phyloP scores from a whole-genome alignment of 2,888 invertebrate genomes.

The Notodonta dromedarius region DNA sequence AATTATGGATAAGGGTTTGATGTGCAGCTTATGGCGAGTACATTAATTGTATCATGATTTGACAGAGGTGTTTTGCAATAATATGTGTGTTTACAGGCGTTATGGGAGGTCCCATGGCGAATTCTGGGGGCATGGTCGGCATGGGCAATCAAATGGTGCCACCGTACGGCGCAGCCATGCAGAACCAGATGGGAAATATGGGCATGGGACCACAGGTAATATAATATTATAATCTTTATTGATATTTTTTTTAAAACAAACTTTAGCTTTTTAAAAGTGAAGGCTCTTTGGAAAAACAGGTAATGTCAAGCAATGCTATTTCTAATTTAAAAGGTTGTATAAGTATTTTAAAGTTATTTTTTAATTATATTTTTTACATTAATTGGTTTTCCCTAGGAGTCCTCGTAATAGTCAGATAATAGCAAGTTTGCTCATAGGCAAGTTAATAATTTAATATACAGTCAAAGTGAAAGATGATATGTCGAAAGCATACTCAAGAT shows the following conservation, averaged over 20 bases:
- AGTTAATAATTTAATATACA: too few relatives aligned
- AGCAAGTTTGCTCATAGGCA: too few relatives aligned
- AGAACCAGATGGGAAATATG: constrained; percentile 81
- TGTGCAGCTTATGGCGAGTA: not conserved
- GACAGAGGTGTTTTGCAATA: constrained; percentile 6
- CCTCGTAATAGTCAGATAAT: too few relatives aligned
- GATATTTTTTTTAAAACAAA: too few relatives aligned
- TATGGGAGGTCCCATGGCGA: constrained; percentile 83
- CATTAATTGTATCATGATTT: not conserved
- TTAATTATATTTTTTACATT: too few relatives aligned
- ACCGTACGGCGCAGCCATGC: constrained; percentile 78
- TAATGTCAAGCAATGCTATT: not conserved
- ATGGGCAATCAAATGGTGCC: constrained; percentile 85
- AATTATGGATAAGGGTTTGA: constrained; percentile 14
- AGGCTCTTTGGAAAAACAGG: not conserved
- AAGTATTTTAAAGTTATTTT: too few relatives aligned
- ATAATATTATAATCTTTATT: too few relatives aligned
- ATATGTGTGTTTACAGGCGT: constrained; percentile 63
- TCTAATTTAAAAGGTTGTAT: too few relatives aligned
- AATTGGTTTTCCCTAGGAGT: too few relatives aligned
- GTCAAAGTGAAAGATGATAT: too few relatives aligned
- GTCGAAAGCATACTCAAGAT: too few relatives aligned
- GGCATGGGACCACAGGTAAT: constrained; percentile 77
- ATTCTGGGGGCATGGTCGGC: constrained; percentile 76
- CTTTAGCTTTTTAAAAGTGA: too few relatives aligned